A percentile compares a stretch with the other conserved stretches of the same genome.
These are phyloP conservation scores for Pseudococcus jackbeardsleyi DNA, from an alignment of 2,888 invertebrate species.

Conservation along the genomic window DNA sequence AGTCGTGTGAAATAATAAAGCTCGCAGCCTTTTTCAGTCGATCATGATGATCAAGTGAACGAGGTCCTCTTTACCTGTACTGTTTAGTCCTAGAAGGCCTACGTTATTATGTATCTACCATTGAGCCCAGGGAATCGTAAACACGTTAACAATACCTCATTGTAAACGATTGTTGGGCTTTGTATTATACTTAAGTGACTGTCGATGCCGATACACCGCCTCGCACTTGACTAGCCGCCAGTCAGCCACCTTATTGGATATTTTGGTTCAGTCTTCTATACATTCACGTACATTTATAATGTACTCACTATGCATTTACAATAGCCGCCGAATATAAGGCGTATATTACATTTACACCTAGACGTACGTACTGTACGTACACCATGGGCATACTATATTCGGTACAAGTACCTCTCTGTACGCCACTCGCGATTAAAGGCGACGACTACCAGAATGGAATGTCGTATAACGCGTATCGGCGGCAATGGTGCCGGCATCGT, in stretches of 20 bases:
- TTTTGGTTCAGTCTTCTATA: neutral
- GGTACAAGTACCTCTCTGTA: neutral
- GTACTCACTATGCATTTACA: constrained; percentile 33
- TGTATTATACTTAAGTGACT: neutral
- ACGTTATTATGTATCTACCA: neutral
- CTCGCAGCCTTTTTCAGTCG: too few relatives aligned
- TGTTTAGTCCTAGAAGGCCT: too few relatives aligned
- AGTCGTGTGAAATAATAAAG: too few relatives aligned
- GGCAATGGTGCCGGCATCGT: neutral
- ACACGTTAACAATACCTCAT: neutral
- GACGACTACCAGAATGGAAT: constrained; percentile 3
- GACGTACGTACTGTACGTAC: neutral
- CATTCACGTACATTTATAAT: neutral
- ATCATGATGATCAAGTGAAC: too few relatives aligned
- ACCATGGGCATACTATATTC: neutral
- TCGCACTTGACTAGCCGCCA: neutral
- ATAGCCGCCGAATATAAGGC: constrained; percentile 5
- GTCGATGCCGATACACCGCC: neutral
- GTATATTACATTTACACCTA: neutral
- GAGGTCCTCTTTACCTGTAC: too few relatives aligned
- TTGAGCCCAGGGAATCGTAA: neutral
- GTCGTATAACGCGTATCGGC: neutral
- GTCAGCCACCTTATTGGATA: neutral
- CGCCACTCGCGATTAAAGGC: neutral
- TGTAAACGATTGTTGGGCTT: neutral